Conservation (phyloP, 2,888 invertebrate genomes). For the Lumbricus terrestris region DNA sequence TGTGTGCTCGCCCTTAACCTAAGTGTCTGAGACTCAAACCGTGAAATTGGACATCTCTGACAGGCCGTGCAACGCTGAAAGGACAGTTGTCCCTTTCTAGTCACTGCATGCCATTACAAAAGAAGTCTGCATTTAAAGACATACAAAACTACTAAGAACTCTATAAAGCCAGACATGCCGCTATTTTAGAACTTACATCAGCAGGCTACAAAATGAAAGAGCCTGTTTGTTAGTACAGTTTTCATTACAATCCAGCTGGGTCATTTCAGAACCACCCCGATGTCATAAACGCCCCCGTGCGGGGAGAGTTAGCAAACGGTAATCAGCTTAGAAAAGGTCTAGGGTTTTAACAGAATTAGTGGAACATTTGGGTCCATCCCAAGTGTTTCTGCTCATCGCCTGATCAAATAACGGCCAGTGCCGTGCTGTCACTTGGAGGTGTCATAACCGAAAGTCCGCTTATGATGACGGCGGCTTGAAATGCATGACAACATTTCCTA, state of each 20-base stretch:
- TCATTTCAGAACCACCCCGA: background rate
- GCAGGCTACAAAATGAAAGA: background rate
- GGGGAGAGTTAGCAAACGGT: background rate
- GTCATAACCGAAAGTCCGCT: background rate
- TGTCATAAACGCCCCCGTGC: background rate
- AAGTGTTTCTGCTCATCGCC: background rate
- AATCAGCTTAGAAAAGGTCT: background rate
- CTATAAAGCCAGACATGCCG: background rate
- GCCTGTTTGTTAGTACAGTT: background rate
- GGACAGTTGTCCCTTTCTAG: background rate
- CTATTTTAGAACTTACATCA: background rate
- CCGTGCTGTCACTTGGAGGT: background rate
- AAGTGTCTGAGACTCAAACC: background rate
- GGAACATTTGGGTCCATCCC: background rate
- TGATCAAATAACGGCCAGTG: background rate
- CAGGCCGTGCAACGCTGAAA: background rate
- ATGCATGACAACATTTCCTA: background rate
- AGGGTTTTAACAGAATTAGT: background rate
- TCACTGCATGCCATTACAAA: background rate
- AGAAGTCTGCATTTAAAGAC: background rate
- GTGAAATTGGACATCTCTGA: background rate
- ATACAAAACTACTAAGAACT: no score
- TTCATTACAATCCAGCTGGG: background rate
- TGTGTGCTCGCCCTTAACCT: background rate
- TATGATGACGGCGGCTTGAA: background rate